Percentiles rank a stretch among this genome's conserved stretches.
Evolutionary conservation across 2,888 invertebrate genomes (phyloP).

Genomic region (Strigamia maritima): DNA sequence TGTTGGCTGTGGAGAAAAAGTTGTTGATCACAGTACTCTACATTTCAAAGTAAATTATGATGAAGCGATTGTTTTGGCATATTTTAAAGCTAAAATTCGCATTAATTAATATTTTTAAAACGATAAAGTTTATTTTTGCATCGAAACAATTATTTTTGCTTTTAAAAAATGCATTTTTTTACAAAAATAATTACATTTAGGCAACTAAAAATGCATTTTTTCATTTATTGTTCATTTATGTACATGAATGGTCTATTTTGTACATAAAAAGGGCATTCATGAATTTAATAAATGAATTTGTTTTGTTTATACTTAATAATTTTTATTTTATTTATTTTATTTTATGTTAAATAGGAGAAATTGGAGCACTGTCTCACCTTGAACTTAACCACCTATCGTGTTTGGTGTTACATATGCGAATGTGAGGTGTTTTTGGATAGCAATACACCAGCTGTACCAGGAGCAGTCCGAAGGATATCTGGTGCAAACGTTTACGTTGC

Average conservation of each 20-base stretch:
- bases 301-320: too few relatives aligned
- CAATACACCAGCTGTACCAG: conserved; percentile 51
- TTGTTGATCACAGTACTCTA: conserved; percentile 75
- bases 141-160: too few relatives aligned
- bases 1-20: conserved; percentile 78
- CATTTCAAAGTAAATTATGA: conserved; percentile 65
- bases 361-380: conserved; percentile 74
- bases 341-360: conserved; percentile 56
- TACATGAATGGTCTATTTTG: too few relatives aligned
- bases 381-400: conserved; percentile 75
- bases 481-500: conserved; percentile 42
- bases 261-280: too few relatives aligned
- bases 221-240: too few relatives aligned
- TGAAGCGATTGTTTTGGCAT: neutral
- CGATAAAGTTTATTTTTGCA: too few relatives aligned
- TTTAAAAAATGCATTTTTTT: too few relatives aligned
- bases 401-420: conserved; percentile 88
- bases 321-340: neutral
- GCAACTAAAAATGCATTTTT: too few relatives aligned
- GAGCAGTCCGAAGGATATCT: conserved; percentile 42
- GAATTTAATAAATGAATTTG: too few relatives aligned
- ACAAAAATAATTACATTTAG: too few relatives aligned
- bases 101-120: too few relatives aligned
- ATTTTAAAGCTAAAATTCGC: neutral
- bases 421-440: conserved; percentile 67